Base-by-base conservation (phyloP, 1,140 invertebrate genomes). In the Papilio polyxenes region DNA sequence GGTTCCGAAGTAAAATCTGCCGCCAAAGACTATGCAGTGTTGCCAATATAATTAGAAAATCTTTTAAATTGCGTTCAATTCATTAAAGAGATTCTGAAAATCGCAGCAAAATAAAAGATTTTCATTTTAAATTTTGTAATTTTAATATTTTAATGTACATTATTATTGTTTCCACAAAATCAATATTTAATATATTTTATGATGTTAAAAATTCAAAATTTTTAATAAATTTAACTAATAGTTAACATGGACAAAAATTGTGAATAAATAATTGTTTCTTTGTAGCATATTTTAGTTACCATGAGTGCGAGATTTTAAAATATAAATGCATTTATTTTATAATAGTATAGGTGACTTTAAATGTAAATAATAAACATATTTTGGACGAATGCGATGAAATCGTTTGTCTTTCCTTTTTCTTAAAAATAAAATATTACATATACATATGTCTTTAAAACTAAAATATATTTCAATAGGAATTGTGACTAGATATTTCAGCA, bases 331-430 rank as follows among this genome's bases (percentile, higher is more conserved):
- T 82, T 80, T 82, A 83, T 81, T 74, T 65, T 76, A 82, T 81
- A 79, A 80, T 69, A 81, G 84, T 31, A 31, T 31, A 31, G 83
- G 82, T 78, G 80, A 85, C 82, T 86, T 85, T 82, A 87, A 83
- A 85, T 88, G 84, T 88, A 88, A 87, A 88, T 88, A 87, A 86
- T 85, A 85, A 76, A 83, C 40, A 23, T 82, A 82, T 78, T 85
- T 84, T 88, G 88, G 88, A 89, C 88, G 87, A 82, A 87, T 84
- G 76, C 74, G 79, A 82, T 82, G 37, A 75, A 84, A 85, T 83
- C 83, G 59, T 82, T 81, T 84, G 79, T 74, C n/a, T 80, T 76
- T 80, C 44, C 2, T 31, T 82, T 48, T 56, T 75, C 72, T 8
- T 83, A 65, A 75, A 48, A 76, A 83, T 40, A 76, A 83, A 83